Evolutionary conservation across 2,888 invertebrate species (phyloP).

Genomic region (Drosophila gaucha): DNA sequence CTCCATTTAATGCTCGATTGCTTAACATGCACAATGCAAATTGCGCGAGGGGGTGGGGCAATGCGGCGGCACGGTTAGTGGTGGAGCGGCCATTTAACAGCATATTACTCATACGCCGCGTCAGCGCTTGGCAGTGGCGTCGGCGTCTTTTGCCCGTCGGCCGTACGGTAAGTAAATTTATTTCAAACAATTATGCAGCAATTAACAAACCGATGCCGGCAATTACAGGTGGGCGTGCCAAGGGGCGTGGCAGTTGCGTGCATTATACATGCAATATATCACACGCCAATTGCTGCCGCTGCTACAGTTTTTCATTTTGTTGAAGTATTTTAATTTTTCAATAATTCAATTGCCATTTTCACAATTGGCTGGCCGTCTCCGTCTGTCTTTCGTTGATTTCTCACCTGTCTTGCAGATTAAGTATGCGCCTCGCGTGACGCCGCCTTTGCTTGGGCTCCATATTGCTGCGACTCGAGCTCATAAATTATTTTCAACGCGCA

Average conservation of each 20-base stretch:
- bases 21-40: slow-evolving; percentile 56
- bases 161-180: slow-evolving; percentile 68
- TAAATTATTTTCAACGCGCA: slow-evolving; percentile 55
- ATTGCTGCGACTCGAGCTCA: slow-evolving; percentile 27
- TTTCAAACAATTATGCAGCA: slow-evolving; percentile 78
- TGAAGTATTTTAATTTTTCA: slow-evolving; percentile 66
- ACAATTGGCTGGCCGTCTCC: slow-evolving; percentile 1
- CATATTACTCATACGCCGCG: slow-evolving; percentile 72
- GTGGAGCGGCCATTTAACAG: slow-evolving; percentile 31
- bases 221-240: slow-evolving; percentile 54
- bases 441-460: slow-evolving; percentile 31
- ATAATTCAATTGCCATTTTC: slow-evolving; percentile 68
- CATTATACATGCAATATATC: slow-evolving; percentile 72
- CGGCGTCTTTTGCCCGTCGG: slow-evolving; percentile 38
- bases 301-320: not conserved
- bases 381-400: slow-evolving; percentile 21
- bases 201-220: slow-evolving; percentile 79
- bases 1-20: slow-evolving; percentile 58
- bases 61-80: not conserved
- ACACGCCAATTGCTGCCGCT: slow-evolving; percentile 34
- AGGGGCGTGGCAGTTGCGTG: slow-evolving; percentile 33
- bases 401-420: slow-evolving; percentile 53
- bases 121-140: slow-evolving; percentile 51
- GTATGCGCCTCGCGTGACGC: slow-evolving; percentile 64
- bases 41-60: slow-evolving; percentile 12